These are phyloP conservation scores for Ailuropoda melanoleuca DNA, from an alignment of 2,113 vertebrate species.

Conservation along the genomic window DNA sequence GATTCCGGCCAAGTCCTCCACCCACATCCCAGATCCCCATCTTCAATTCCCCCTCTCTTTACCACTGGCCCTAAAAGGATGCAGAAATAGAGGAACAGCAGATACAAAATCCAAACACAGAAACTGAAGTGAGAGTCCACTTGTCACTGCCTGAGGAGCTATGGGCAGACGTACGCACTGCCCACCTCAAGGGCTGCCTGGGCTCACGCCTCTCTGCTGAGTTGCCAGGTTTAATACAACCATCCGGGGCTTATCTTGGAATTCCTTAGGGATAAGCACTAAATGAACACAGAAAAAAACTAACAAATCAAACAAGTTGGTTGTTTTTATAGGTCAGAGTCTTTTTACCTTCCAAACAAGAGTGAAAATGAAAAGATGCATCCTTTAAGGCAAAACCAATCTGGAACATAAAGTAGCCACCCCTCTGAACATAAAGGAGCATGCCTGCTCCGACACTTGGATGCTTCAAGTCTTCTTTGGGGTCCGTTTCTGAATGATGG, in stretches of 20 bases:
- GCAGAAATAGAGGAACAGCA: background rate
- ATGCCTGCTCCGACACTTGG: background rate
- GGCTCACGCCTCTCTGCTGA: background rate
- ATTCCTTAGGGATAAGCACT: background rate
- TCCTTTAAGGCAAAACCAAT: conserved; percentile 3
- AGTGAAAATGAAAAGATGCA: background rate
- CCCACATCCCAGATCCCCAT: background rate
- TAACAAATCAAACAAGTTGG: background rate
- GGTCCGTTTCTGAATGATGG: background rate
- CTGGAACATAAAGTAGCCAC: background rate
- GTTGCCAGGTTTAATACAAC: background rate
- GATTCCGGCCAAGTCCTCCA: background rate
- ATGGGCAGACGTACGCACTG: background rate
- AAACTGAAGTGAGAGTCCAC: background rate
- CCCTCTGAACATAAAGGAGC: background rate
- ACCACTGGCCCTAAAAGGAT: background rate
- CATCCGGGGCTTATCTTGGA: background rate
- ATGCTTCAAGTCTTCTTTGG: background rate
- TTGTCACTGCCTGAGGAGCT: background rate
- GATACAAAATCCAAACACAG: background rate
- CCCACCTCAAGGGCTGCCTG: background rate
- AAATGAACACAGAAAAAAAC: background rate
- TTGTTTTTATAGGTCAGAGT: background rate
- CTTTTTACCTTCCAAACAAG: background rate
- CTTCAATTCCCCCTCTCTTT: background rate